Evolutionary conservation across 2,888 invertebrate genomes (phyloP), one percentile per base, ranked within the genome.

Genomic region (Drosophila villosipedis): DNA sequence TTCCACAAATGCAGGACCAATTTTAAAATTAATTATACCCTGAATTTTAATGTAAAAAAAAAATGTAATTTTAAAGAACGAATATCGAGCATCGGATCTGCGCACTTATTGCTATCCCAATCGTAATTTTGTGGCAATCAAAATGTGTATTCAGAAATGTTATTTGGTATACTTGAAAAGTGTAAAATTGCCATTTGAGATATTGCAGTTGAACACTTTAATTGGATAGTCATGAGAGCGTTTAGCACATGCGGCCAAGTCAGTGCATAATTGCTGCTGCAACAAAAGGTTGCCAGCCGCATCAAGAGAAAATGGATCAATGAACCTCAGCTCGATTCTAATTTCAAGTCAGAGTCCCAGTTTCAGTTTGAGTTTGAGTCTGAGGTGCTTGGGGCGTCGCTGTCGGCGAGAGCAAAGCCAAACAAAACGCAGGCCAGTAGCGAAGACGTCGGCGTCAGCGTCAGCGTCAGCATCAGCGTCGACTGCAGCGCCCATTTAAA

Each of bases 381-480:
- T 22, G 22, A 69, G 61, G 60, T 72, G 78, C 89, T 78, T 66
- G 69, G 78, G 80, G 86, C 89, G 85, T 84, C 76, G 83, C 89
- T 85, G 84, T 65, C 84, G 89, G 84, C 86, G 61, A 89, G 73
- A 83, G 77, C 76, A 85, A 86, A 84, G 78, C 39, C 72, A 73
- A 73, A 69, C 49, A 68, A 67, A 69, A 62, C 57, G 62, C 62
- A 31, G 65, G 52, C 54, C 61, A 54, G 70, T 75, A 41, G 30
- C 52, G 33, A 35, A 35, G n/a, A 35, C 43, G 54, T 28, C 37
- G 65, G 33, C 47, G 54, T 35, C 55, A 25, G 31, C 41, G 19
- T 47, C 22, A 25, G 22, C 35, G 3, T 52, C 78, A 25, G 22
- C 35, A 14, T 52, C 78, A 43, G 50, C 55, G 62, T 10, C 43